Base-by-base conservation (phyloP, 2,888 invertebrate genomes). In the Octonoba sinensis region DNA sequence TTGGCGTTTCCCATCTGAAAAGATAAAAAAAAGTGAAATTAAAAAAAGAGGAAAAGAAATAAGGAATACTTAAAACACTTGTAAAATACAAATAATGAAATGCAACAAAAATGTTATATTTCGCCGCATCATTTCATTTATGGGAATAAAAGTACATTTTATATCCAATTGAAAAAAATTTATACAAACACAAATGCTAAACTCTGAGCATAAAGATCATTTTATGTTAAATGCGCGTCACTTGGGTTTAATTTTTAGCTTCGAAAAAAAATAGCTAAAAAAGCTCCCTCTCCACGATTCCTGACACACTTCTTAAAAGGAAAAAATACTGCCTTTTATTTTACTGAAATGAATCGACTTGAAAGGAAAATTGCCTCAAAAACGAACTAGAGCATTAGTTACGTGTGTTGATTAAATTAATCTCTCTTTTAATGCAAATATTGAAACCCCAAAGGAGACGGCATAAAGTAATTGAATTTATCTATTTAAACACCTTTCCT, bases 401-500 rank as follows among this genome's bases (percentile, higher is more conserved):
- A n/a, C 4, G 6, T 22, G 18, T 44, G 46, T 64, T 64, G 46
- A 64, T 64, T 64, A 64, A 64, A 64, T 46, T 69, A 56, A 70
- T 57, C 64, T 69, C 62, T 69, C 59, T 77, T 77, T 64, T 56
- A 36, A 27, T 56, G 54, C 54, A 77, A 76, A 60, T 77, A 77
- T 77, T 54, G 47, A n/a, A 49, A 20, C 62, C 62, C 64, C 70
- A 64, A 4, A 11, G 15, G 56, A 70, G 49, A 62, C 64, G 47
- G 70, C 22, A 64, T 27, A 70, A 77, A 70, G 67, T 69, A 70
- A 77, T 77, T 64, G 64, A 77, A 77, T 77, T 77, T 77, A 70
- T 77, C 64, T 64, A 64, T 77, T 77, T 77, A 77, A 77, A 77
- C 69, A 70, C 64, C 66, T 76, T 51, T 57, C 24, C 69, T 67